Base-by-base conservation (phyloP, 2,888 invertebrate species). In the Heliconius cydno region DNA sequence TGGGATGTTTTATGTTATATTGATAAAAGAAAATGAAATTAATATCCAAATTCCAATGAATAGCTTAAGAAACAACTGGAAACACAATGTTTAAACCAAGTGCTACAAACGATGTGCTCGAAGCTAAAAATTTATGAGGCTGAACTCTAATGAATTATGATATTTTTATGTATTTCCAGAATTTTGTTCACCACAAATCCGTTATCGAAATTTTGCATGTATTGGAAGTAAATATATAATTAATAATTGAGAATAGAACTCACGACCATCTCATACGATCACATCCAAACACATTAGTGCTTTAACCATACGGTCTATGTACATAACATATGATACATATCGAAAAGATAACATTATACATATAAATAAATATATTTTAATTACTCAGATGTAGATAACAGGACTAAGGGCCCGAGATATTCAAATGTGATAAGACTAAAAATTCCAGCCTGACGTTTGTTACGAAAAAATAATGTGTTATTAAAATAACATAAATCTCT, bases 401-500 rank as follows among this genome's bases (percentile, higher is more conserved):
- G 73, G 68, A 72, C 80, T 82, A 82, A 82, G 78, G 82, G 81
- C 82, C 74, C 71, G n/a, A 80, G 82, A 84, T 82, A 82, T 84
- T 81, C 83, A 82, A 82, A 74, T 46, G 70, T 76, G 85, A 84
- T 86, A 84, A 85, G 78, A 82, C 60, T 79, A 81, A 82, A 84
- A 85, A 85, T 83, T 82, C 84, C 81, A 80, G 81, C 80, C 82
- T 81, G 83, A 84, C 79, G 77, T 81, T 81, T 82, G 84, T 82
- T 83, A 82, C 77, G 81, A 82, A 85, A 85, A 85, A 83, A 84
- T 83, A 85, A 85, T 85, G 83, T 85, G 85, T 85, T 87, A 89
- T 90, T 90, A 90, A 89, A 90, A 90, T 88, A 90, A 89, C 90
- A 89, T 90, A 85, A 85, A 92, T 91, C 88, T 91, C 86, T 89